phyloP scores from a whole-genome alignment of 2,113 vertebrate genomes.

The Ceyx melanurus region DNA sequence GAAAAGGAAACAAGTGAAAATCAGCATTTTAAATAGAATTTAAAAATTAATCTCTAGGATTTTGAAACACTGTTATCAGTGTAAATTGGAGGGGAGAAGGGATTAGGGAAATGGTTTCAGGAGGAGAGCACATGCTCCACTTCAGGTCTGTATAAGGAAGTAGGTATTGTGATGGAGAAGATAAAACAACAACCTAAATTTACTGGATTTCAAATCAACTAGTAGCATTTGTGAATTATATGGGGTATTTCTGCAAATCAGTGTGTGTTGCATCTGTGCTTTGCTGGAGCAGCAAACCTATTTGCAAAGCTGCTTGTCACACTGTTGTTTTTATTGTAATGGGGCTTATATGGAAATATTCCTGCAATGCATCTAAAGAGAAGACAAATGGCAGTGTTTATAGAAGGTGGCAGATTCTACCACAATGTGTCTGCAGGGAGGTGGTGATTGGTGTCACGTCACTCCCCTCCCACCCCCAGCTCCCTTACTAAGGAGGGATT shows the following conservation, averaged over 20 bases:
- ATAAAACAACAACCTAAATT: not conserved
- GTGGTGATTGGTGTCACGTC: not conserved
- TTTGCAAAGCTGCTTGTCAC: conserved; percentile 63
- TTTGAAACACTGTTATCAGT: conserved; percentile 52
- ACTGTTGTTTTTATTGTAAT: conserved; percentile 51
- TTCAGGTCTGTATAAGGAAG: not conserved
- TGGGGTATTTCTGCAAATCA: not conserved
- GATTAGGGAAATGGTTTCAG: not conserved
- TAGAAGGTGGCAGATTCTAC: conserved; percentile 18
- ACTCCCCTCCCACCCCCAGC: not conserved
- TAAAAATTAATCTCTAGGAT: conserved; percentile 17
- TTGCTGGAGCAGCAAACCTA: conserved; percentile 37
- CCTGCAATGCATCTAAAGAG: conserved; percentile 27
- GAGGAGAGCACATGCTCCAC: not conserved
- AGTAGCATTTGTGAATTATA: not conserved
- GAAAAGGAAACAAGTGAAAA: conserved; percentile 63
- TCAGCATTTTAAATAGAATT: conserved; percentile 56
- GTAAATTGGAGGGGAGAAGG: conserved; percentile 41
- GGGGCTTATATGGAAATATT: conserved; percentile 55
- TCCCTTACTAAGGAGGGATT: not conserved
- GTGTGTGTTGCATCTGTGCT: not conserved
- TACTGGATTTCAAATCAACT: conserved; percentile 5
- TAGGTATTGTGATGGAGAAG: not conserved
- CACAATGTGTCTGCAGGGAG: not conserved
- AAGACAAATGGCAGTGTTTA: conserved; percentile 50